Evolutionary conservation across 2,797 vertebrate genomes (phyloP).

Genomic region (Gymnoscopelus braueri): DNA sequence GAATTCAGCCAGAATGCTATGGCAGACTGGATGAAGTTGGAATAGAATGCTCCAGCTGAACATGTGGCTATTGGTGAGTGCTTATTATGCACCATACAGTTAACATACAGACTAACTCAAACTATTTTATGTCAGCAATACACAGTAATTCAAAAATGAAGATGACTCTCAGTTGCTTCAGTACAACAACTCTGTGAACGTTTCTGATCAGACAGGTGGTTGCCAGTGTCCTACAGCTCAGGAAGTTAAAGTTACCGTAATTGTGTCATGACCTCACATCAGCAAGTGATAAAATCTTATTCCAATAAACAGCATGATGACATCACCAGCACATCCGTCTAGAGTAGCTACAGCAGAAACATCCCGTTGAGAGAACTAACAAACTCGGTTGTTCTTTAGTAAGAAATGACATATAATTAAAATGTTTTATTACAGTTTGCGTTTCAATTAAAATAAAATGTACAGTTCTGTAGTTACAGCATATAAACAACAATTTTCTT

Average conservation of each 20-base stretch:
- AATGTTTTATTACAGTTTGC: constrained; percentile 74
- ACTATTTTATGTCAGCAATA: not conserved
- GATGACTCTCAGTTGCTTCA: not conserved
- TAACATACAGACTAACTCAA: constrained; percentile 8
- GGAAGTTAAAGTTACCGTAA: constrained; percentile 23
- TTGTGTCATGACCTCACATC: constrained; percentile 17
- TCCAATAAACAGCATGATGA: constrained; percentile 8
- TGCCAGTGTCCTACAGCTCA: constrained; percentile 26
- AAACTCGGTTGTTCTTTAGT: constrained; percentile 71
- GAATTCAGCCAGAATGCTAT: constrained; percentile 10
- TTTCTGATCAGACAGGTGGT: constrained; percentile 23
- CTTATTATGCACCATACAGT: constrained; percentile 27
- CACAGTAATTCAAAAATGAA: not conserved
- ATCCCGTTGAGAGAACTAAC: constrained; percentile 8
- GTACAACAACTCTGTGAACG: not conserved
- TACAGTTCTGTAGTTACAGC: constrained; percentile 82
- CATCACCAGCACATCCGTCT: not conserved
- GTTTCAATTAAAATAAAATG: constrained; percentile 78
- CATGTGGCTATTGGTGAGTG: constrained; percentile 27
- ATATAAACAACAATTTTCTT: constrained; percentile 70
- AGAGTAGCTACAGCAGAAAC: constrained; percentile 2
- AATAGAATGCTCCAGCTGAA: constrained; percentile 5
- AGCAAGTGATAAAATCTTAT: constrained; percentile 2
- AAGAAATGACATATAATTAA: constrained; percentile 73
- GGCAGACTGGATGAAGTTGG: constrained; percentile 17